phyloP scores from a whole-genome alignment of 2,113 vertebrate genomes.

The Agelaius tricolor region DNA sequence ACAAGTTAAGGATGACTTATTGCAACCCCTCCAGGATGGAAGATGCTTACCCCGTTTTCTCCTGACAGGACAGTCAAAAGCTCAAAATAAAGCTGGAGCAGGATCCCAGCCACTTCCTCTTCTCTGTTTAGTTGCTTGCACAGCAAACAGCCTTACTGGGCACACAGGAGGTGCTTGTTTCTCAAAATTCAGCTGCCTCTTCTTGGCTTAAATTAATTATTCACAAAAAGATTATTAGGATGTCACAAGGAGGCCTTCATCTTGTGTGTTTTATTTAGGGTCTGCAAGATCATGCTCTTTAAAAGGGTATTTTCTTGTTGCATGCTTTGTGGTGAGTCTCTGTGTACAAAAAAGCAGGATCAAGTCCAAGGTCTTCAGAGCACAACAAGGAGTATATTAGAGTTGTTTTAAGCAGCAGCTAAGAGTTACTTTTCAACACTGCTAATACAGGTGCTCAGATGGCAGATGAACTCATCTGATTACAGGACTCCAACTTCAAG shows the following conservation, averaged over 20 bases:
- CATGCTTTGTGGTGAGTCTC: neutral
- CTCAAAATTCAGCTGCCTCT: neutral
- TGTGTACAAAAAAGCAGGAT: neutral
- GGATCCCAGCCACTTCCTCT: neutral
- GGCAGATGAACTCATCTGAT: constrained; percentile 30
- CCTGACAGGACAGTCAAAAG: neutral
- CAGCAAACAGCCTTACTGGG: neutral
- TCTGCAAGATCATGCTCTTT: neutral
- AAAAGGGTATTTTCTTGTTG: neutral
- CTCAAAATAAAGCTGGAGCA: neutral
- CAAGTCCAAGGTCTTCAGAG: neutral
- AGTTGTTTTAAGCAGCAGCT: neutral
- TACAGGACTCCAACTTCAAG: constrained; percentile 21
- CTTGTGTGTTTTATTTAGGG: neutral
- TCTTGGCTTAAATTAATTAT: neutral
- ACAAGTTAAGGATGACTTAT: neutral
- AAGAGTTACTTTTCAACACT: neutral
- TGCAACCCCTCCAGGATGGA: neutral
- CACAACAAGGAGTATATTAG: neutral
- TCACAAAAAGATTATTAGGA: neutral
- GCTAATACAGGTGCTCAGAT: neutral
- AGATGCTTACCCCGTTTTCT: neutral
- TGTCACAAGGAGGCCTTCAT: neutral
- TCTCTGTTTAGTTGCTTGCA: neutral
- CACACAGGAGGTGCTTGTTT: neutral